These are phyloP conservation scores for Aporophyla nigra DNA, from an alignment of 2,888 invertebrate genomes.

Conservation along the genomic window DNA sequence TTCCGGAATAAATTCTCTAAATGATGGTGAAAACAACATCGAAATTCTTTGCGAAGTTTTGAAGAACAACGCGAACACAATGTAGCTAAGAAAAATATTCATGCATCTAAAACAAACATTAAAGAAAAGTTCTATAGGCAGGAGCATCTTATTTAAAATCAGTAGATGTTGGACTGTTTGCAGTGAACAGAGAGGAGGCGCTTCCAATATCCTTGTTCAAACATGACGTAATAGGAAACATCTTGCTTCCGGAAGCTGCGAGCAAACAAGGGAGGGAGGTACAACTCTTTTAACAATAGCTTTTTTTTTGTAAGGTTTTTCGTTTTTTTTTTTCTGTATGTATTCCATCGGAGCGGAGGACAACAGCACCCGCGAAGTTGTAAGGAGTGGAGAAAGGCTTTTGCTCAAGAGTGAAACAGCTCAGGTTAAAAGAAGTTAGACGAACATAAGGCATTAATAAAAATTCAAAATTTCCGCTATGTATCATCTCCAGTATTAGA, in stretches of 20 bases:
- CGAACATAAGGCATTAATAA: background rate
- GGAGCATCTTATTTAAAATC: conserved; percentile 73
- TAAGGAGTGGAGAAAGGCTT: too few relatives aligned
- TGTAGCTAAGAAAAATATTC: too few relatives aligned
- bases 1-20: too few relatives aligned
- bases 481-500: background rate
- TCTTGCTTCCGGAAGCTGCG: conserved; percentile 73
- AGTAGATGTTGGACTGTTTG: conserved; percentile 71
- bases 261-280: conserved; percentile 68
- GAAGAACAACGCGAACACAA: too few relatives aligned
- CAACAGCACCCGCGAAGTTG: too few relatives aligned
- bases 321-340: background rate
- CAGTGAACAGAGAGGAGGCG: conserved; percentile 69
- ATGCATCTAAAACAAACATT: background rate
- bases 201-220: conserved; percentile 84
- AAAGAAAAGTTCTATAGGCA: background rate
- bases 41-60: too few relatives aligned
- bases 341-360: too few relatives aligned
- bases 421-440: too few relatives aligned
- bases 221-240: conserved; percentile 83
- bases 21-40: too few relatives aligned
- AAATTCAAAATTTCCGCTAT: background rate
- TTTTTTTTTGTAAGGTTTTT: background rate
- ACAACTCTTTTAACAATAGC: conserved; percentile 48
- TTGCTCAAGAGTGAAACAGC: too few relatives aligned